Percentiles rank a stretch among this genome's conserved stretches.
phyloP scores from a whole-genome alignment of 2,888 invertebrate genomes.

The Spisula subtruncata region DNA sequence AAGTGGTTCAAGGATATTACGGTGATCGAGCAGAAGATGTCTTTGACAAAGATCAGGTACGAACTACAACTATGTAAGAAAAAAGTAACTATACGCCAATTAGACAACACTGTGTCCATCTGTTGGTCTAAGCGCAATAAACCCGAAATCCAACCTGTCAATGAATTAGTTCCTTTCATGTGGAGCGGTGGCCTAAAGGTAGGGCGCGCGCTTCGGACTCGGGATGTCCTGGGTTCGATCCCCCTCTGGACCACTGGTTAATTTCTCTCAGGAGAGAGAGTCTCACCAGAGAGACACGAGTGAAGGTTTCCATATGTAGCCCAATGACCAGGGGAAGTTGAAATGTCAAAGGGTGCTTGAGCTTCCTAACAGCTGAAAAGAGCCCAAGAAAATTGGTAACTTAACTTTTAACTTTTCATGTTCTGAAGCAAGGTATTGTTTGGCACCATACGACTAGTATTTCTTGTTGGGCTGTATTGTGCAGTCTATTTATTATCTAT shows the following conservation, averaged over 20 bases:
- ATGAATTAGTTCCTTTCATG: background rate
- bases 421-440: background rate
- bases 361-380: too few relatives aligned
- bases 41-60: slow-evolving; percentile 50
- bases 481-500: too few relatives aligned
- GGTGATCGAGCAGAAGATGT: slow-evolving; percentile 53
- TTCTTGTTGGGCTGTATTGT: background rate
- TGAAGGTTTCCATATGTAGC: too few relatives aligned
- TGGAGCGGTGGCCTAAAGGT: too few relatives aligned
- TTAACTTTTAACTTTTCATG: too few relatives aligned
- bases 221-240: too few relatives aligned
- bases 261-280: background rate
- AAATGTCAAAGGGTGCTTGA: too few relatives aligned
- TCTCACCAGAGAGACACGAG: background rate
- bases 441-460: background rate
- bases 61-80: background rate
- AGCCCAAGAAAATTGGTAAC: too few relatives aligned
- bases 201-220: too few relatives aligned
- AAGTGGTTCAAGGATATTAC: slow-evolving; percentile 61
- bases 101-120: background rate
- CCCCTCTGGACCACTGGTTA: background rate
- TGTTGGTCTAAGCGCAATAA: background rate
- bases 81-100: background rate
- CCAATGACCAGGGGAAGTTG: too few relatives aligned
- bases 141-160: background rate